A percentile compares a stretch with the other conserved stretches of the same genome.
Evolutionary conservation across 2,113 vertebrate genomes (phyloP).

Genomic region (Nesogale talazaci): DNA sequence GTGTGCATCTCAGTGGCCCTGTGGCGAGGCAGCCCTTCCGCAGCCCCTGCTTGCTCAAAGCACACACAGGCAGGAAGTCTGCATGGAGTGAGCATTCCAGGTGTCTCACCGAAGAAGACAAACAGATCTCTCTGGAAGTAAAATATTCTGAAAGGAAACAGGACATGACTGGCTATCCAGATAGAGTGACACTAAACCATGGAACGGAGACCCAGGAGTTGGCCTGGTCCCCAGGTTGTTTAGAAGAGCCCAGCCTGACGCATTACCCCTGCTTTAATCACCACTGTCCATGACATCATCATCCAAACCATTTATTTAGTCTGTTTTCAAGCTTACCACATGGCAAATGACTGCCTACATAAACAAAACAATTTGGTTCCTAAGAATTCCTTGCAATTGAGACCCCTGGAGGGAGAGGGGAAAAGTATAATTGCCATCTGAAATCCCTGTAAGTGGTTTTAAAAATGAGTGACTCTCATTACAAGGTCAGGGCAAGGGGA

Average conservation of each 20-base stretch:
- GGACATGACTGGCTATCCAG: fast-evolving
- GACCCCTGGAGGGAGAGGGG: constrained; percentile 56
- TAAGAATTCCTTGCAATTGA: constrained; percentile 77
- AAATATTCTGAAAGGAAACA: constrained; percentile 40
- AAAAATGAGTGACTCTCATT: constrained; percentile 54
- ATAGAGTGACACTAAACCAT: background rate
- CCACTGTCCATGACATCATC: constrained; percentile 65
- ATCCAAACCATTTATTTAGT: constrained; percentile 77
- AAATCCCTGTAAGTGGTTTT: constrained; percentile 72
- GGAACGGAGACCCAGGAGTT: constrained; percentile 21
- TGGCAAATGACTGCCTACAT: constrained; percentile 80
- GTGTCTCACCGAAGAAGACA: constrained; percentile 35
- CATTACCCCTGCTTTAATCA: constrained; percentile 79
- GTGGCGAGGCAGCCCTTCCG: background rate
- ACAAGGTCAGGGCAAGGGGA: background rate
- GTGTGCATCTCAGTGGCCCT: background rate
- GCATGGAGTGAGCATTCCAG: background rate
- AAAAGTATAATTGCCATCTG: constrained; percentile 53
- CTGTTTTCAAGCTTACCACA: constrained; percentile 82
- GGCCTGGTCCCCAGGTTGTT: constrained; percentile 23
- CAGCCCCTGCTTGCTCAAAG: background rate
- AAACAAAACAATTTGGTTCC: constrained; percentile 84
- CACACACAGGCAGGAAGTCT: constrained; percentile 2
- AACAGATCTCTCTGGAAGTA: constrained; percentile 15
- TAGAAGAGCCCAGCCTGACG: constrained; percentile 51